phyloP scores from a whole-genome alignment of 1,140 invertebrate species.

The Monomorium pharaonis region DNA sequence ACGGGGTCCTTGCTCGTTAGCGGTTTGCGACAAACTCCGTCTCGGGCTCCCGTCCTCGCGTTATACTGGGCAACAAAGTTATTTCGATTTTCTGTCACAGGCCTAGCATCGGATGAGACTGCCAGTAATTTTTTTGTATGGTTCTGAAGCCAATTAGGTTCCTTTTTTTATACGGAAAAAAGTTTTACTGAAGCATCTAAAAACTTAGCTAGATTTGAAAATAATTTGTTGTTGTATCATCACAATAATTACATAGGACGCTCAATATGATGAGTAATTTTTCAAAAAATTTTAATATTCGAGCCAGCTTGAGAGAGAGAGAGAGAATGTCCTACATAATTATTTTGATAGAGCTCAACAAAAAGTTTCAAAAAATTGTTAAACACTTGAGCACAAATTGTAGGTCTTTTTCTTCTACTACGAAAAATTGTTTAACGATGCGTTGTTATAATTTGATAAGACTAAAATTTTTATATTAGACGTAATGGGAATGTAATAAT shows the following conservation, averaged over 20 bases:
- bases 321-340: no score
- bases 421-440: background rate
- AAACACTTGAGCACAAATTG: no score
- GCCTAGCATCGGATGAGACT: background rate
- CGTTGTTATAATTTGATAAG: background rate
- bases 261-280: no score
- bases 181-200: no score
- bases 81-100: background rate
- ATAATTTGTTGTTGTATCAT: no score
- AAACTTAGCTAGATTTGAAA: no score
- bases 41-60: constrained; percentile 4
- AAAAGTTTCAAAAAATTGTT: no score
- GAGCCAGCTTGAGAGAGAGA: no score
- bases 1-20: constrained; percentile 83
- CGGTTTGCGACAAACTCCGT: constrained; percentile 83
- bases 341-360: no score
- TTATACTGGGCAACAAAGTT: constrained; percentile 24
- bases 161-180: no score
- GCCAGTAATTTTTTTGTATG: background rate
- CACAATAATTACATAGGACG: no score
- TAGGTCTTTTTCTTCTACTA: background rate
- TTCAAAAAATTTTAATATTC: no score
- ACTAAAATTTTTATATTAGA: background rate
- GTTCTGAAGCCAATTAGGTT: background rate
- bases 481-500: background rate